Percentiles rank a stretch among this genome's conserved stretches.
These are phyloP conservation scores for Choreutis nemorana DNA, from an alignment of 2,888 invertebrate species.

Conservation along the genomic window DNA sequence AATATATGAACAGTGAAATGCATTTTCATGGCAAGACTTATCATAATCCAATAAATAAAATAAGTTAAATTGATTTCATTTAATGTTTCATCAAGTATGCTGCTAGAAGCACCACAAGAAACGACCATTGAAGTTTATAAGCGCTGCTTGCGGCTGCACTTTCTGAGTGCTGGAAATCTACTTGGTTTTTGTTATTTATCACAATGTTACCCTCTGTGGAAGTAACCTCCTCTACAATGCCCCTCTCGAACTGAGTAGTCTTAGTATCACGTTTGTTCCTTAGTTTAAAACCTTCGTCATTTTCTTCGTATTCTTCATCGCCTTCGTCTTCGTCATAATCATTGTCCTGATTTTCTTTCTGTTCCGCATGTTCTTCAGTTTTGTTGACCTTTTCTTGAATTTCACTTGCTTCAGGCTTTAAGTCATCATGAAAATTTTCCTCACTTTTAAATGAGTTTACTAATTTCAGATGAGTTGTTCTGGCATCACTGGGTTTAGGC, in stretches of 20 bases:
- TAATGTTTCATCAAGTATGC: conserved; percentile 29
- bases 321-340: conserved; percentile 18
- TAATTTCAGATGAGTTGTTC: conserved; percentile 43
- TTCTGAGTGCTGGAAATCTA: conserved; percentile 22
- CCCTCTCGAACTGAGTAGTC: conserved; percentile 34
- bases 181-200: conserved; percentile 26
- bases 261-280: conserved; percentile 35
- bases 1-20: conserved; percentile 32
- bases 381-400: conserved; percentile 19
- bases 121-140: conserved; percentile 17
- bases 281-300: conserved; percentile 18
- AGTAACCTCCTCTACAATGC: conserved; percentile 27
- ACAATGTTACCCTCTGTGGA: conserved; percentile 25
- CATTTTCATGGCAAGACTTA: conserved; percentile 57
- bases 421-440: conserved; percentile 20
- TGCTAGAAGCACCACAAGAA: conserved; percentile 26
- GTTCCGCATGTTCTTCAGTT: conserved; percentile 11
- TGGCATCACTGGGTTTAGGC: conserved; percentile 14
- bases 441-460: conserved; percentile 30
- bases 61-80: conserved; percentile 22
- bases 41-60: conserved; percentile 51
- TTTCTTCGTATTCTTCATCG: conserved; percentile 18
- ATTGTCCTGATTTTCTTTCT: conserved; percentile 20
- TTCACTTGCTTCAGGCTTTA: conserved; percentile 31
- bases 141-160: conserved; percentile 13